Evolutionary conservation across 2,888 invertebrate genomes (phyloP).

Genomic region (Patella pellucida): DNA sequence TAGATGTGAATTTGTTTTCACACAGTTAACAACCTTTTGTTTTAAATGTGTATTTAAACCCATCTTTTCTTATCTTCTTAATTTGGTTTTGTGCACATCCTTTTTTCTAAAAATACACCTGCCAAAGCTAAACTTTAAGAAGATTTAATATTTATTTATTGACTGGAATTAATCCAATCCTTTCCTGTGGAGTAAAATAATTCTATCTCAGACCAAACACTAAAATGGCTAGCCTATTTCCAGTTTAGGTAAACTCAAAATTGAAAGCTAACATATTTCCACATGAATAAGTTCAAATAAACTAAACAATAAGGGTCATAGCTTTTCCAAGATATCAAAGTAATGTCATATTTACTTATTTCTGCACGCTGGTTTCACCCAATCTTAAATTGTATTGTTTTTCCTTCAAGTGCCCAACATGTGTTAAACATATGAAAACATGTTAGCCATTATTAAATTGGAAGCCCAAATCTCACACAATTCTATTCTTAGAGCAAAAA

Average conservation of each 20-base stretch:
- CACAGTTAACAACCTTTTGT: too few species aligned
- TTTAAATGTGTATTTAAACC: too few species aligned
- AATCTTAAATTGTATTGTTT: constrained; percentile 12
- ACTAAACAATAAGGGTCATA: constrained; percentile 7
- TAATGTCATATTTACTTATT: constrained; percentile 12
- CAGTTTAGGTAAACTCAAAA: not conserved
- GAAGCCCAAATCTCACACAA: constrained; percentile 3
- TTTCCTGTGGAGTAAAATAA: not conserved
- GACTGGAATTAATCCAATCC: not conserved
- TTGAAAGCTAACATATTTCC: constrained; percentile 12
- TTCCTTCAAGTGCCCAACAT: constrained; percentile 11
- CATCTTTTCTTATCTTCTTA: too few species aligned
- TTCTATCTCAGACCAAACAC: not conserved
- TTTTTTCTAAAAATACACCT: too few species aligned
- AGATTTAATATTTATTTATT: too few species aligned
- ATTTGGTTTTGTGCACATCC: too few species aligned
- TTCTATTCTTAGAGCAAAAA: constrained; percentile 3
- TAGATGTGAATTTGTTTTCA: too few species aligned
- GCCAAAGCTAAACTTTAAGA: too few species aligned
- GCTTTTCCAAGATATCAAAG: constrained; percentile 6
- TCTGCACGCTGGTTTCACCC: constrained; percentile 8
- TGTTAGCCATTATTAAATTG: constrained; percentile 11
- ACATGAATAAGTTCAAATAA: constrained; percentile 12
- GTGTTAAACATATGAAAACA: constrained; percentile 11
- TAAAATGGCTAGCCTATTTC: not conserved